Evolutionary conservation across 1,140 invertebrate species (phyloP), one percentile per base, ranked within the genome.

Genomic region (Marisa cornuarietis): DNA sequence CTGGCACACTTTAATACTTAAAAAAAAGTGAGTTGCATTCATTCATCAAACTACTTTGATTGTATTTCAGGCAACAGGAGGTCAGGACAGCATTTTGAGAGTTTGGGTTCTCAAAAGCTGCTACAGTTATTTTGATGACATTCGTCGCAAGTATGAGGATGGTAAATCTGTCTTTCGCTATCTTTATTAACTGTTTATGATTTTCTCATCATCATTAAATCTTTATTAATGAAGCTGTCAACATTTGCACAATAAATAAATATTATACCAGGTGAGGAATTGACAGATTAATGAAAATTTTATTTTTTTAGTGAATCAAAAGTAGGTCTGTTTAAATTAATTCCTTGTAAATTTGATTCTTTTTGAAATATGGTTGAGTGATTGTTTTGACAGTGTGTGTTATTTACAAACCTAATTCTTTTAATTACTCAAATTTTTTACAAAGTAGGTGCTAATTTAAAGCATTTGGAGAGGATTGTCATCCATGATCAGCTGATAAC

Each of bases 51-150:
- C 31, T 42, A 54, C 16, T 31, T 78, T 72, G 77, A 61, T 76
- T 16, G 31, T 42, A 2, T 80, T 82, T 51, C 79, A 90, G 88
- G 97, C 98, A 10, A 98, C 97, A 6, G 98, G 97, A 69, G 98
- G 98, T 0, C 97, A 99, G 92, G 98, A 99, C 92, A 94, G 95
- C 81, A 94, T 98, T 71, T 91, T 99, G 66, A 92, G 97, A 76
- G 95, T 99, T 79, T 99, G 98, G 98, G 96, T 98, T 71, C 91
- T 99, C 0, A 93, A 95, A 82, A 95, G 96, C 89, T 95, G 96
- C 1, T 95, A 94, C 88, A 93, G 94, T 58, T 96, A 97, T 91
- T 99, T 98, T 90, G 95, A 97, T 93, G 97, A 98, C 86, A 96
- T 98, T 94, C 92, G 97, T 83, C 96, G 95, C 51, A 98, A 98